Evolutionary conservation across 2,888 invertebrate species (phyloP).

Genomic region (Baccha elongata): DNA sequence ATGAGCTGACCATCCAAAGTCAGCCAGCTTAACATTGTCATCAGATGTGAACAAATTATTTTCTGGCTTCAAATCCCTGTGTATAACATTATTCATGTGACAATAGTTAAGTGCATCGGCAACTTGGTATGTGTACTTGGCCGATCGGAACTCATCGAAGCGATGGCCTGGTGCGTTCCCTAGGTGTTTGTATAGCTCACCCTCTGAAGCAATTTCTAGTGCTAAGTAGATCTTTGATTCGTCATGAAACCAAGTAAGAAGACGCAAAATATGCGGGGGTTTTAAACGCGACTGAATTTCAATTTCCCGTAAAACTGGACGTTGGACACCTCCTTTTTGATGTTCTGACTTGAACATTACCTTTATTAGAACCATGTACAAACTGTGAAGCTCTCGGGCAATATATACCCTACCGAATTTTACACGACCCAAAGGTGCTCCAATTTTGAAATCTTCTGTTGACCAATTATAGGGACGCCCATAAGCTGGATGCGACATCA

Average conservation of each 20-base stretch:
- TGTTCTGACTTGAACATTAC: constrained; percentile 93
- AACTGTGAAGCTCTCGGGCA: constrained; percentile 91
- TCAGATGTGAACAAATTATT: constrained; percentile 90
- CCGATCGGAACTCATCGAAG: constrained; percentile 87
- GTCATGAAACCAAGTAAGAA: constrained; percentile 95
- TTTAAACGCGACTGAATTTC: constrained; percentile 93
- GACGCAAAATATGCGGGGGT: constrained; percentile 92
- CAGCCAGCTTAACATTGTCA: constrained; percentile 93
- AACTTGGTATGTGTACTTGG: constrained; percentile 94
- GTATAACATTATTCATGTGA: constrained; percentile 93
- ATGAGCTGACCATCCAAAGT: constrained; percentile 98
- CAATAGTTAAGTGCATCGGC: constrained; percentile 94
- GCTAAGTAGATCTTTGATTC: constrained; percentile 92
- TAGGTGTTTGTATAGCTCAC: constrained; percentile 92
- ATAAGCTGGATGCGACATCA: constrained; percentile 85
- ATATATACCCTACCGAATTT: constrained; percentile 97
- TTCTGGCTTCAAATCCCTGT: constrained; percentile 96
- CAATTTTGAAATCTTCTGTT: constrained; percentile 92
- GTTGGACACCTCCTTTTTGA: constrained; percentile 88
- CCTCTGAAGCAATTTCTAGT: constrained; percentile 93
- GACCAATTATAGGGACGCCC: constrained; percentile 87
- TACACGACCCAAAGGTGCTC: constrained; percentile 93
- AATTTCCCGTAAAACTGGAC: constrained; percentile 94
- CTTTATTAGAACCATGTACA: constrained; percentile 90
- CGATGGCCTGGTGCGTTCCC: constrained; percentile 85